Evolutionary conservation across 2,113 vertebrate genomes (phyloP), one percentile per base, ranked within the genome.

Genomic region (Electrona antarctica): DNA sequence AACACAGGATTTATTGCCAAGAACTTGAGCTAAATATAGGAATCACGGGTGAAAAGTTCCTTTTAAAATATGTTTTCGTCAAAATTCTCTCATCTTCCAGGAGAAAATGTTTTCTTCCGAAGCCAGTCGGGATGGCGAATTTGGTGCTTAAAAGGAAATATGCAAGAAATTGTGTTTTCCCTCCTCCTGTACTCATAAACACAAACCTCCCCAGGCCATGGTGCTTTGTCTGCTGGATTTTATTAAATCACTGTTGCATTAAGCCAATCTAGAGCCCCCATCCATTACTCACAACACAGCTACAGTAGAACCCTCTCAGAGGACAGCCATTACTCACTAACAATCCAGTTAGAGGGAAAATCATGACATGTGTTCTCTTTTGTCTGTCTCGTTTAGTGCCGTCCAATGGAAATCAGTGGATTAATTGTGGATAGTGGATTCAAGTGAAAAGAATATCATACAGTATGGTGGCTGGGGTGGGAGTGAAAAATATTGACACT

Each of bases 211-310:
- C 41, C 57, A 45, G 84, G 83, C 76, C 72, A 79, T 7, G 52
- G 56, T 14, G 77, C 68, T 72, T 73, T 74, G 77, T 82, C 49
- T 74, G 70, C 68, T 82, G 67, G 69, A 48, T 83, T 83, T 92
- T 75, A 92, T 92, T 82, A 82, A 76, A 91, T 90, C 83, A 84
- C 71, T 67, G 66, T 83, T 83, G 66, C 80, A 90, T 87, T 85
- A 84, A 73, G 63, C 64, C 82, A 76, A 71, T 81, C 59, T 77
- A 80, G 61, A 75, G 71, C 69, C 62, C n/a, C 8, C 67, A 72
- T 70, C 64, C 73, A 83, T 87, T 87, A 78, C 83, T 88, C 83
- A 85, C 55, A 74, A 84, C 75, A 81, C 65, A 74, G 78, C 70
- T 48, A 69, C 57, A 77, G 67, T 74, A 13, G 48, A 64, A 79